phyloP scores from a whole-genome alignment of 2,888 invertebrate genomes.

The Eristalis pertinax region DNA sequence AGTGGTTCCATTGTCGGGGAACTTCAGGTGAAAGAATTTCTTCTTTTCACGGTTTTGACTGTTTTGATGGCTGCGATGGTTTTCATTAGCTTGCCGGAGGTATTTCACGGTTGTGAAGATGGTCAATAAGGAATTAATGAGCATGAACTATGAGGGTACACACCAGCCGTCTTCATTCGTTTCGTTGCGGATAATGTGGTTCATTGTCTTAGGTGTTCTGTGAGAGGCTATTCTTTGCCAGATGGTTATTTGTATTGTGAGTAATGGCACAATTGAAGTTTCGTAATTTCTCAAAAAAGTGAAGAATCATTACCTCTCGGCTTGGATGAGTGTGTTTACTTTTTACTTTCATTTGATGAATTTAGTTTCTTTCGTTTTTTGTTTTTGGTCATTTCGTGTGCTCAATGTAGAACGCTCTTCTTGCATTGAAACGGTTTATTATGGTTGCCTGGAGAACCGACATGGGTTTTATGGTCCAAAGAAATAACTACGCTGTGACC shows the following conservation, averaged over 20 bases:
- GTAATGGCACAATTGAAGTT: constrained; percentile 20
- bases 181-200: constrained; percentile 10
- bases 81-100: constrained; percentile 35
- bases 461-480: neutral
- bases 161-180: neutral
- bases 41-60: neutral
- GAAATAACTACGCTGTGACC: neutral
- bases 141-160: constrained; percentile 20
- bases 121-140: constrained; percentile 58
- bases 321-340: constrained; percentile 4
- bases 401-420: neutral
- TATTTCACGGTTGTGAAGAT: constrained; percentile 52
- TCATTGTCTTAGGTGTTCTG: constrained; percentile 29
- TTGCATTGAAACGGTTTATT: neutral
- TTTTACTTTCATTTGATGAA: constrained; percentile 30
- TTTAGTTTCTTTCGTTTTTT: constrained; percentile 10
- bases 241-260: neutral
- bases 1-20: neutral
- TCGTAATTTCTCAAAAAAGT: constrained; percentile 16
- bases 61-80: neutral
- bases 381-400: neutral
- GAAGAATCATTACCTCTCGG: neutral
- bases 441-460: neutral
- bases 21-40: neutral
- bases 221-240: constrained; percentile 7